Evolutionary conservation across 64 coral and sea anemone species (phyloP), one percentile per base, ranked within the genome.

Genomic region (Porites australiensis): DNA sequence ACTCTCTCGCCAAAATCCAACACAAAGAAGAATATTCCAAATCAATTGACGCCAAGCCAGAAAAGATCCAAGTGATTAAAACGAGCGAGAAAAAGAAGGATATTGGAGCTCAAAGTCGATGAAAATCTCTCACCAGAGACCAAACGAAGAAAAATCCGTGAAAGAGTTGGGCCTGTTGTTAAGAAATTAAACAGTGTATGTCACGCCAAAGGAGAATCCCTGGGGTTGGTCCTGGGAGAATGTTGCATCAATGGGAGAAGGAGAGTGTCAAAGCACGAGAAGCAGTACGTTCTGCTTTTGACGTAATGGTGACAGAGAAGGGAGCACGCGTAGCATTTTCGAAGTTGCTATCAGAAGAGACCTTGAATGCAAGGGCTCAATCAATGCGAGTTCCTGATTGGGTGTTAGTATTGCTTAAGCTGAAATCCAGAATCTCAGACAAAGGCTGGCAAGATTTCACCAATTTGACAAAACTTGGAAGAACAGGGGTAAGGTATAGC

Each of bases 401-500:
- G 79, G 44, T 61, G 55, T 14, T 60, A 13, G 21, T 82, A 15
- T 82, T 62, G 13, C 62, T 45, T 7, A 82, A 82, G 57, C 79
- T 82, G 43, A 65, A 37, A 82, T 60, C 79, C 23, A 43, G 57
- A 63, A 82, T 65, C 13, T 82, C 79, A 59, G 79, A 61, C 62
- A 45, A 59, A 8, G 79, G 79, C 55, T 82, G 79, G 79, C 79
- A 82, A 48, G 62, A 62, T 13, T 82, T 82, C 8, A 27, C 44
- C 11, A 82, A 82, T 48, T 43, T 82, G 44, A 62, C 79, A 59
- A 62, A 82, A 59, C 79, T 82, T 82, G 79, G 79, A 65, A 59
- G 57, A 82, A 82, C 79, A 62, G 21, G 53, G 55, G 79, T 82
- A 82, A 82, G 79, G 15, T n/a, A n/a, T n/a, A n/a, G n/a, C n/a